Percentiles rank a stretch among this genome's conserved stretches.
Conservation (phyloP, 2,797 vertebrate species). For the Benthosema pterotum region DNA sequence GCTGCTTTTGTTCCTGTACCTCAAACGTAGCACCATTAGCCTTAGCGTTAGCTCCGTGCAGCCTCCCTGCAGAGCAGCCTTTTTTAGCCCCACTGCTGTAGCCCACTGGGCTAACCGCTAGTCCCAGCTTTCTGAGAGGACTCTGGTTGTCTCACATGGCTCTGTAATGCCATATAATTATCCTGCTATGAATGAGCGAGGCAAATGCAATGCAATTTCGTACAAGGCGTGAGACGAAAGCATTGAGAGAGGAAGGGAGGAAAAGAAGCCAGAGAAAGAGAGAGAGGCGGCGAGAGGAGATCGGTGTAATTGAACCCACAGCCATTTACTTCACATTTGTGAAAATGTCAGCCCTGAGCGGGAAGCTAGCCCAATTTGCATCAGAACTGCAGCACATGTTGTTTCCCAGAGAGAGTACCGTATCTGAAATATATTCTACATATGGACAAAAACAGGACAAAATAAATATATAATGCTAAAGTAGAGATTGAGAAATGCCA, state of each 20-base stretch:
- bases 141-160: conserved; percentile 62
- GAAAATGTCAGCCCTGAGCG: conserved; percentile 66
- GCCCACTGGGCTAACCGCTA: conserved; percentile 46
- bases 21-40: no score
- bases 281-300: conserved; percentile 23
- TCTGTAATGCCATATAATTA: conserved; percentile 65
- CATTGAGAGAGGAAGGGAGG: conserved; percentile 27
- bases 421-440: no score
- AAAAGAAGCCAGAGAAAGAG: background rate
- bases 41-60: no score
- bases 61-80: no score
- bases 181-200: conserved; percentile 48
- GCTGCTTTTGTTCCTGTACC: no score
- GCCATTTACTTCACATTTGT: conserved; percentile 72
- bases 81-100: conserved; percentile 59
- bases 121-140: conserved; percentile 42
- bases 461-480: no score
- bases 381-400: conserved; percentile 31
- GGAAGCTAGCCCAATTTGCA: conserved; percentile 62
- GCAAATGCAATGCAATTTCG: conserved; percentile 66
- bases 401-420: conserved; percentile 16
- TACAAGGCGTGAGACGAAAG: conserved; percentile 30
- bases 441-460: no score
- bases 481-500: no score
- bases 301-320: conserved; percentile 63